Base-by-base conservation (phyloP, 1,140 invertebrate species). In the Armadillidium nasatum region DNA sequence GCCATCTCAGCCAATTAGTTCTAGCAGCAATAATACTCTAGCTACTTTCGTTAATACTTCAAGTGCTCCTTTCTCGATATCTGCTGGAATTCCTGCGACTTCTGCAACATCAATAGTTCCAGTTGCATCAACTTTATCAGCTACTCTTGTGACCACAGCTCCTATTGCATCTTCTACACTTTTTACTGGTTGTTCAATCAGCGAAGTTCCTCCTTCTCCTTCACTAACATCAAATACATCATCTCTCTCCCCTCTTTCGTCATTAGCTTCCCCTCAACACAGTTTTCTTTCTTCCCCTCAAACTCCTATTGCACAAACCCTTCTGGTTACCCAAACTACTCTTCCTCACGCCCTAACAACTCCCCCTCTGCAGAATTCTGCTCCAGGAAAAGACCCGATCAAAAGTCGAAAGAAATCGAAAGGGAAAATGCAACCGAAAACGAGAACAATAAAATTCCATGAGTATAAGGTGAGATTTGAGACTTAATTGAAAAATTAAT, bases 391-490 rank as follows among this genome's bases (percentile, higher is more conserved):
- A 83, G 80, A 92, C 91, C 79, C 80, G 54, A 83, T 82, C 82
- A 93, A 93, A 83, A 93, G 92, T 82, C 86, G 91, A 67, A 96
- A 96, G 85, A 96, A 97, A 85, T 90, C 90, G 44, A 95, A 94
- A 84, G 90, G 91, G 70, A 92, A 94, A 83, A 88, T 90, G 7
- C 87, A 90, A 76, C 89, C 90, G 0, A 97, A 97, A 84, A 90
- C 94, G 2, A 90, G 94, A 77, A 94, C 92, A 66, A 96, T 98
- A 77, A 98, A 98, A 87, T 98, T 98, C 85, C 96, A 98, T 85
- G 96, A 98, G 85, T 98, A 98, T 85, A 98, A 97, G 86, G 89
- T 89, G 81, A 82, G 33, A 33, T 33, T 33, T 33, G 33, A 33
- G 33, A 33, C 33, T 33, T 33, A 33, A 33, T 3, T 3, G 6